Evolutionary conservation across 1,140 invertebrate species (phyloP), one percentile per base, ranked within the genome.

Genomic region (Aporrectodea caliginosa): DNA sequence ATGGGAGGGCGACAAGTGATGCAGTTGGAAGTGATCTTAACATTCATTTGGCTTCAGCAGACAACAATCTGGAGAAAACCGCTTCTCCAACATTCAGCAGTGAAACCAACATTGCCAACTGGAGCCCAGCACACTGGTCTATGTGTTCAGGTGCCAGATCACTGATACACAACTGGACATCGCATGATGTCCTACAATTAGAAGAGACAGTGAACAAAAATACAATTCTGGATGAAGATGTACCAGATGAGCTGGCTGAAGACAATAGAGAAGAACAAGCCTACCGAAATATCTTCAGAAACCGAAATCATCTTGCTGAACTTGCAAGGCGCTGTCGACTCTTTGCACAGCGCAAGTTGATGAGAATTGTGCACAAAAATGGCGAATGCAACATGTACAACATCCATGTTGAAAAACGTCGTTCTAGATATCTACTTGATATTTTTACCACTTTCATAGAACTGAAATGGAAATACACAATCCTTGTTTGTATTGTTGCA

Each of bases 391-490:
- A 58, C 22, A 58, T 58, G 43, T 6, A 6, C 6, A 58, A 58
- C 43, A 22, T 58, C 6, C 43, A 58, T 22, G 43, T 58, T 58
- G 43, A 58, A 58, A 58, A 58, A 22, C 43, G 43, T 58, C 43
- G 43, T 22, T 58, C 32, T 27, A 75, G 75, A 33, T 82, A 74
- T 43, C 71, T 84, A 0, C 93, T 93, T 90, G 92, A 94, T 33
- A 93, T 94, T 87, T 94, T 94, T 83, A 93, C 93, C 70, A 92
- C 88, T 75, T 88, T 92, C 90, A 92, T 94, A 80, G 83, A 84
- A 1, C 79, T 81, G 73, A 79, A 80, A 78, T 89, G 88, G 88
- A 69, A 87, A 31, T 81, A 84, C 35, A 82, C 86, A 58, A 73
- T 87, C 22, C 78, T 83, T 27, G n/a, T 89, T 22, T 89, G 88